Percentiles rank a stretch among this genome's conserved stretches.
Conservation (phyloP, 2,888 invertebrate genomes). For the Junonia oenone region DNA sequence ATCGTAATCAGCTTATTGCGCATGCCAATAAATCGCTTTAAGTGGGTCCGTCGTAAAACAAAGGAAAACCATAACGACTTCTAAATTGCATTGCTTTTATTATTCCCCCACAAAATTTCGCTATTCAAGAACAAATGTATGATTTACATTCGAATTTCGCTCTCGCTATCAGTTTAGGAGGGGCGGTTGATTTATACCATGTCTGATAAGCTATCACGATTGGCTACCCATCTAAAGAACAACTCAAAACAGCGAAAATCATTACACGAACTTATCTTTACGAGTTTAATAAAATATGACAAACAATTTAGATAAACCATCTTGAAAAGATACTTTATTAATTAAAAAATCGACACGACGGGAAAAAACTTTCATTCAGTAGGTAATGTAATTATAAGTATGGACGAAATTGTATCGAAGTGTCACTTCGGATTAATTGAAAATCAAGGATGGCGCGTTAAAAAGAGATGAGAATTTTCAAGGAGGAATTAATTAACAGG, state of each 20-base stretch:
- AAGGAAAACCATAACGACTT: conserved; percentile 24
- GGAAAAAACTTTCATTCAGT: not conserved
- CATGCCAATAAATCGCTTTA: conserved; percentile 16
- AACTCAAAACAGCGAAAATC: conserved; percentile 45
- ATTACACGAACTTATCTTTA: conserved; percentile 43
- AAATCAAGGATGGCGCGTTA: conserved; percentile 4
- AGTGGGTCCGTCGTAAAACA: conserved; percentile 20
- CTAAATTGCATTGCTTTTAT: conserved; percentile 30
- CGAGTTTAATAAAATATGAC: conserved; percentile 35
- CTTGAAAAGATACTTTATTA: not conserved
- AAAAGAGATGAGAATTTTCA: not conserved
- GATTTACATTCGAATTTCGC: conserved; percentile 63
- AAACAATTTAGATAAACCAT: not conserved
- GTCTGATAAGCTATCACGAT: conserved; percentile 40
- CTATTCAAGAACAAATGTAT: conserved; percentile 63
- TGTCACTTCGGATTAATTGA: not conserved
- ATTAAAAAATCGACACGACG: not conserved
- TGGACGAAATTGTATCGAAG: not conserved
- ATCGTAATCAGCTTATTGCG: conserved; percentile 5
- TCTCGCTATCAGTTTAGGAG: conserved; percentile 57
- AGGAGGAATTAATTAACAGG: conserved; percentile 13
- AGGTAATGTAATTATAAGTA: not conserved
- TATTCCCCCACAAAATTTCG: conserved; percentile 47
- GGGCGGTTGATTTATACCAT: conserved; percentile 70
- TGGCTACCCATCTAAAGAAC: conserved; percentile 35